Conservation (phyloP, 2,113 vertebrate genomes). For the Mionectes macconnelli region DNA sequence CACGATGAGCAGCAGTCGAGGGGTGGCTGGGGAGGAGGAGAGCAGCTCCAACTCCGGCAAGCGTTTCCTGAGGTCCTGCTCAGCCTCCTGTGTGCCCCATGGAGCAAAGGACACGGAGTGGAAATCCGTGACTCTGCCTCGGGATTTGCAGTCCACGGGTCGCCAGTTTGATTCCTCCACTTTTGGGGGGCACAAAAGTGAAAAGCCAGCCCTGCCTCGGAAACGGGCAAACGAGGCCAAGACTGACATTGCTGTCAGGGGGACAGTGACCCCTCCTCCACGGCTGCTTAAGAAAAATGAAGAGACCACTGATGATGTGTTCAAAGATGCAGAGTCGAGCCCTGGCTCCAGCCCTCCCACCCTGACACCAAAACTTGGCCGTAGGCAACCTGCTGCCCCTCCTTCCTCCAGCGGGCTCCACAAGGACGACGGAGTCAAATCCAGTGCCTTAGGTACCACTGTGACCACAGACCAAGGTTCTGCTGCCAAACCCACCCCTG, state of each 20-base stretch:
- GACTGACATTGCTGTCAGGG: constrained; percentile 71
- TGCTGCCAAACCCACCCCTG: constrained; percentile 69
- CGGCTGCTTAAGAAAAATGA: constrained; percentile 83
- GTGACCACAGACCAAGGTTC: constrained; percentile 41
- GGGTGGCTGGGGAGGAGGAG: constrained; percentile 82
- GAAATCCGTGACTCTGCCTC: constrained; percentile 90
- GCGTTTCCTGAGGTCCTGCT: constrained; percentile 90
- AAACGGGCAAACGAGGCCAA: constrained; percentile 85
- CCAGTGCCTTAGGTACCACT: constrained; percentile 69
- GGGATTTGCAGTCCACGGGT: constrained; percentile 82
- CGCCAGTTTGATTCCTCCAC: constrained; percentile 88
- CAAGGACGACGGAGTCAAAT: constrained; percentile 80
- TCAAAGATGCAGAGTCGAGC: constrained; percentile 83
- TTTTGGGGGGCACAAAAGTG: constrained; percentile 77
- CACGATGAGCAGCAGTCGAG: constrained; percentile 71
- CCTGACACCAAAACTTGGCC: constrained; percentile 84
- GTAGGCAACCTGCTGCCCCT: constrained; percentile 69
- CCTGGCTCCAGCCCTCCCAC: constrained; percentile 87
- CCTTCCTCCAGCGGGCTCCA: constrained; percentile 42
- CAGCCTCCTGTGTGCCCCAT: constrained; percentile 82
- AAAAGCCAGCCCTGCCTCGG: constrained; percentile 90
- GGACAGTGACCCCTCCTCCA: constrained; percentile 86
- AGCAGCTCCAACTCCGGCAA: constrained; percentile 79
- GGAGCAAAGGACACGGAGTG: constrained; percentile 84
- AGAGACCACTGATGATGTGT: constrained; percentile 78